Conservation (phyloP, 2,797 vertebrate genomes). For the Enteromius unitaeniatus region DNA sequence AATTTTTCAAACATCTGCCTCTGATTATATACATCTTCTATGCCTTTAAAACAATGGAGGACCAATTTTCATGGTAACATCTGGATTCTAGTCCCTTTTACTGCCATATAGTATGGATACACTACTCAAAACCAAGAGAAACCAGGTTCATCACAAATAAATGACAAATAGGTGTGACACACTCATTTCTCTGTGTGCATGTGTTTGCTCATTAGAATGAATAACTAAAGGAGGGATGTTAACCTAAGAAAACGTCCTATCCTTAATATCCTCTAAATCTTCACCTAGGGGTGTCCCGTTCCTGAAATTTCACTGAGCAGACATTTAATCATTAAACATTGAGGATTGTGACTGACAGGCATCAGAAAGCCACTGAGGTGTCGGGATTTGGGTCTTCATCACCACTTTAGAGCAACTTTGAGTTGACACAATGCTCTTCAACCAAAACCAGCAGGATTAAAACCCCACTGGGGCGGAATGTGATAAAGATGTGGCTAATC, state of each 20-base stretch:
- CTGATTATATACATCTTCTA: not conserved
- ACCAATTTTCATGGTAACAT: conserved; percentile 64
- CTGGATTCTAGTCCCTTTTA: conserved; percentile 74
- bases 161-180: not conserved
- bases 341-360: conserved; percentile 9
- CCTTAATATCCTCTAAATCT: conserved; percentile 10
- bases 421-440: conserved; percentile 20
- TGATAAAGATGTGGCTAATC: conserved; percentile 50
- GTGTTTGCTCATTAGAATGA: not conserved
- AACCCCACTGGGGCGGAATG: conserved; percentile 21
- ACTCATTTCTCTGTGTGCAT: not conserved
- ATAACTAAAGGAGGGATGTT: not conserved
- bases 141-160: conserved; percentile 40
- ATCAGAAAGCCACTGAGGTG: not conserved
- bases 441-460: conserved; percentile 42
- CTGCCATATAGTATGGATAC: conserved; percentile 58
- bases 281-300: conserved; percentile 1
- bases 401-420: conserved; percentile 17
- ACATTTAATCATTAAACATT: conserved; percentile 1
- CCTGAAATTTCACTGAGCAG: not conserved
- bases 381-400: not conserved
- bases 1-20: conserved; percentile 1
- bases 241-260: not conserved
- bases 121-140: not conserved
- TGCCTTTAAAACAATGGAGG: not conserved